A percentile compares a stretch with the other conserved stretches of the same genome.
phyloP scores from a whole-genome alignment of 2,113 vertebrate genomes.

The Shinisaurus crocodilurus region DNA sequence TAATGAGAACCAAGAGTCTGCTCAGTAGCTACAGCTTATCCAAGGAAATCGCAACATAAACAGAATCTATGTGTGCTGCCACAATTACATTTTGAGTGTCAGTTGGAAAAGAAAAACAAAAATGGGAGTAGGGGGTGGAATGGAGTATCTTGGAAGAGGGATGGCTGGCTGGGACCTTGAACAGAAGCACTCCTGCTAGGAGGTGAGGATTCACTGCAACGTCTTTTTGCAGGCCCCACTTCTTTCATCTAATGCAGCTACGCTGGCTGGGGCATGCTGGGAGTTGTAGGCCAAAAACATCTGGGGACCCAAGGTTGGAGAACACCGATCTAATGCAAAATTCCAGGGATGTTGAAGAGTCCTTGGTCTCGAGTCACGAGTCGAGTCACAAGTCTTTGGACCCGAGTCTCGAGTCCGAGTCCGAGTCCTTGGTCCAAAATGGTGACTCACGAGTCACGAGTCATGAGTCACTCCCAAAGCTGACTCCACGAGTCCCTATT shows the following conservation, averaged over 20 bases:
- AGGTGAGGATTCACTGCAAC: neutral
- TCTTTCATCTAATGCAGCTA: neutral
- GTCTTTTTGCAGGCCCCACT: neutral
- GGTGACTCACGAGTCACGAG: too few species aligned
- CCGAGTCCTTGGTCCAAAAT: too few species aligned
- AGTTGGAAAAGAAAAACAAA: neutral
- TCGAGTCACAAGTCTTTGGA: too few species aligned
- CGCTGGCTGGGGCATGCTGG: too few species aligned
- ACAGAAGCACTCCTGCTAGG: neutral
- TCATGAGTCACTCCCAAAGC: too few species aligned
- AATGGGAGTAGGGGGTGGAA: neutral
- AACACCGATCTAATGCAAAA: too few species aligned
- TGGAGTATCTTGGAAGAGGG: neutral
- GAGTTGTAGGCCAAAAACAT: too few species aligned
- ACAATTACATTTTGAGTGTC: constrained; percentile 2
- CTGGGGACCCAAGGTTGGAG: too few species aligned
- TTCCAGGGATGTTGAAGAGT: too few species aligned
- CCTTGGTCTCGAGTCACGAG: too few species aligned
- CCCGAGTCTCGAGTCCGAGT: too few species aligned
- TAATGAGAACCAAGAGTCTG: neutral
- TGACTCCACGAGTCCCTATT: too few species aligned
- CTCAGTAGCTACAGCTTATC: neutral
- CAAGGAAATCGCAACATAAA: neutral
- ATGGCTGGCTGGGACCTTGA: neutral
- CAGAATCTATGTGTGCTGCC: neutral